Evolutionary conservation across 2,113 vertebrate species (phyloP).

Genomic region (Toxotes chatareus): DNA sequence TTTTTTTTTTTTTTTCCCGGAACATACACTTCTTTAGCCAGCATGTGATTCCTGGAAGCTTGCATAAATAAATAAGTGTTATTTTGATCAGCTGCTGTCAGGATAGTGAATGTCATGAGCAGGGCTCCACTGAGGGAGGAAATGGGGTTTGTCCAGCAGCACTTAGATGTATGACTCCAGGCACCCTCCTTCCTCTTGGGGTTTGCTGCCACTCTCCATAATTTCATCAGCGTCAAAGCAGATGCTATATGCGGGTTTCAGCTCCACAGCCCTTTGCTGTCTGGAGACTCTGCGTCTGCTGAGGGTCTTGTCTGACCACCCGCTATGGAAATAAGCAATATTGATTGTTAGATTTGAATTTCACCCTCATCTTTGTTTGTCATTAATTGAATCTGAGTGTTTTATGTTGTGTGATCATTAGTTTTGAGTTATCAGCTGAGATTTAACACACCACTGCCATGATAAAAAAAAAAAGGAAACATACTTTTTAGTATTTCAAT

Average conservation of each 20-base stretch:
- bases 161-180: constrained; percentile 76
- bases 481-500: neutral
- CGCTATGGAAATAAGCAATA: constrained; percentile 42
- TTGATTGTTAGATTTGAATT: constrained; percentile 46
- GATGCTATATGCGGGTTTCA: constrained; percentile 59
- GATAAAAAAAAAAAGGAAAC: neutral
- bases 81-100: constrained; percentile 78
- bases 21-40: constrained; percentile 58
- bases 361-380: constrained; percentile 12
- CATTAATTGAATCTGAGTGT: constrained; percentile 38
- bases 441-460: neutral
- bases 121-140: constrained; percentile 47
- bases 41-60: constrained; percentile 75
- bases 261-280: constrained; percentile 36
- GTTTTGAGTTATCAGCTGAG: constrained; percentile 3
- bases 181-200: constrained; percentile 62
- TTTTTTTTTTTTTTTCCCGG: constrained; percentile 69
- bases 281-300: constrained; percentile 54
- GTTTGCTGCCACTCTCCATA: constrained; percentile 73
- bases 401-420: neutral
- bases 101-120: constrained; percentile 62
- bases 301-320: constrained; percentile 48
- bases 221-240: constrained; percentile 71
- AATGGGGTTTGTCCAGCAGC: constrained; percentile 72
- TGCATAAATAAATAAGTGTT: constrained; percentile 78